phyloP scores from a whole-genome alignment of 2,888 invertebrate genomes.

The Tillus elongatus region DNA sequence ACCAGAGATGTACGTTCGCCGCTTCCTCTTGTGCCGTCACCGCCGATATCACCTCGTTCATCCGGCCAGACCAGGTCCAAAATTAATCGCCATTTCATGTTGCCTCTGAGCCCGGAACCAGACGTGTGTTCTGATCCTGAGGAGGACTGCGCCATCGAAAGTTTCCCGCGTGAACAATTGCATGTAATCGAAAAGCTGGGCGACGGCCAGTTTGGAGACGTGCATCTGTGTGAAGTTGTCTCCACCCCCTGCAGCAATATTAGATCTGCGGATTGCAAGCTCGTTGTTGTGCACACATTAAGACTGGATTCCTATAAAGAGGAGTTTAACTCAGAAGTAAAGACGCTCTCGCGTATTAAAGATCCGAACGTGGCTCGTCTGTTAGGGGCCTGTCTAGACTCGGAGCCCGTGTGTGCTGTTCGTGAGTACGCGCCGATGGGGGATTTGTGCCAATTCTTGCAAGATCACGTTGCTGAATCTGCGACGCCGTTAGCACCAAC shows the following conservation, averaged over 20 bases:
- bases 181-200: slow-evolving; percentile 69
- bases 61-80: slow-evolving; percentile 37
- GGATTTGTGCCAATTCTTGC: slow-evolving; percentile 76
- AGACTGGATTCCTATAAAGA: slow-evolving; percentile 52
- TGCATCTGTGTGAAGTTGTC: slow-evolving; percentile 56
- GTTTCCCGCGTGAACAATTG: slow-evolving; percentile 64
- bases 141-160: slow-evolving; percentile 44
- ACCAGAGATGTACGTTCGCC: slow-evolving; percentile 26
- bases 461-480: slow-evolving; percentile 69
- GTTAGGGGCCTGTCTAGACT: slow-evolving; percentile 62
- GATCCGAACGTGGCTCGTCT: slow-evolving; percentile 65
- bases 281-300: slow-evolving; percentile 67
- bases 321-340: slow-evolving; percentile 65
- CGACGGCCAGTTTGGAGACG: slow-evolving; percentile 67
- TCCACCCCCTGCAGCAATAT: slow-evolving; percentile 22
- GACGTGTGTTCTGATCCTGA: slow-evolving; percentile 46
- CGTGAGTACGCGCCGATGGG: slow-evolving; percentile 69
- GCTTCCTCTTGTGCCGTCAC: slow-evolving; percentile 28
- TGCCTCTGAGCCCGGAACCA: slow-evolving; percentile 36
- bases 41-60: slow-evolving; percentile 29
- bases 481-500: slow-evolving; percentile 52
- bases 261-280: slow-evolving; percentile 37
- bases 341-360: slow-evolving; percentile 56
- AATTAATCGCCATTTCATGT: slow-evolving; percentile 36
- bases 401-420: slow-evolving; percentile 67